Conservation (phyloP, 2,888 invertebrate genomes). For the Orgyia antiqua region DNA sequence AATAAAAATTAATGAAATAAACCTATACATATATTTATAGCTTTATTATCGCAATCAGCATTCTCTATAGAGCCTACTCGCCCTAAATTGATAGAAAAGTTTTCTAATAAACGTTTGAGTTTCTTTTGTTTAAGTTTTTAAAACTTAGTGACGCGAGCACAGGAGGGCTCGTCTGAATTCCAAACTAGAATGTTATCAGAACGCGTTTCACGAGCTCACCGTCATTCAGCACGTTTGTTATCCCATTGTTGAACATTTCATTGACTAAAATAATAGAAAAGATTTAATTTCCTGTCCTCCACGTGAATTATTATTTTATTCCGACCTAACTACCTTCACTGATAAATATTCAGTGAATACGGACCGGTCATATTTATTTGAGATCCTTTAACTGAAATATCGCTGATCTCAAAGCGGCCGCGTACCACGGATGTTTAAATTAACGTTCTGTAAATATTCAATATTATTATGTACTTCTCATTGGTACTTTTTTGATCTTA, state of each 20-base stretch:
- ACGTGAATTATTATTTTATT: too few relatives aligned
- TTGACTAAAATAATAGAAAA: slow-evolving; percentile 58
- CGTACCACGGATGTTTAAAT: slow-evolving; percentile 41
- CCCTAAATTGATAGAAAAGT: too few relatives aligned
- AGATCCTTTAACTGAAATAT: slow-evolving; percentile 50
- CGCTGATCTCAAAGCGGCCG: slow-evolving; percentile 24
- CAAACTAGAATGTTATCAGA: slow-evolving; percentile 4
- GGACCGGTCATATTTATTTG: slow-evolving; percentile 50
- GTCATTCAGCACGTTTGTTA: slow-evolving; percentile 15
- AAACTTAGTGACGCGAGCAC: slow-evolving; percentile 19
- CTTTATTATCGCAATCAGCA: too few relatives aligned
- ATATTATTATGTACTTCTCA: too few relatives aligned
- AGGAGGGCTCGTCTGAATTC: slow-evolving; percentile 12
- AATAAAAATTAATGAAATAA: too few relatives aligned
- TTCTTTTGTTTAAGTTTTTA: slow-evolving; percentile 19
- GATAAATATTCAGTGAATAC: slow-evolving; percentile 59
- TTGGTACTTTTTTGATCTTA: too few relatives aligned
- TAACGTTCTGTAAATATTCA: too few relatives aligned
- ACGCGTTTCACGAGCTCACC: slow-evolving; percentile 10
- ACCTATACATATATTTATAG: too few relatives aligned
- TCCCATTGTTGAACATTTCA: slow-evolving; percentile 34
- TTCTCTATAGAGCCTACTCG: too few relatives aligned
- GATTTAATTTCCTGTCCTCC: slow-evolving; percentile 69
- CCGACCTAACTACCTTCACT: too few relatives aligned
- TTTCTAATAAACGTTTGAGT: slow-evolving; percentile 21